These are phyloP conservation scores for Amblyopsis rosae DNA, from an alignment of 2,113 vertebrate species.

Conservation along the genomic window DNA sequence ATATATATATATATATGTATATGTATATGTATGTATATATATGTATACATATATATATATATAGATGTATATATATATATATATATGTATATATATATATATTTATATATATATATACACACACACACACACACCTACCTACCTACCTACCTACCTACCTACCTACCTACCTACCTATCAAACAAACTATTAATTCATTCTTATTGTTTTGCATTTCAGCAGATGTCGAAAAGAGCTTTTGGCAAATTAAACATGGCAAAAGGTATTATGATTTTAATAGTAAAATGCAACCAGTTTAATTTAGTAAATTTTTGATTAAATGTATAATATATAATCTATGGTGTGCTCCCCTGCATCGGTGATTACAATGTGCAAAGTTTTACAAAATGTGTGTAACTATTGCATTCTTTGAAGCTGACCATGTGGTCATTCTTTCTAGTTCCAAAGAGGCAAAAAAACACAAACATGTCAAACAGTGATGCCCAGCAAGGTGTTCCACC, in stretches of 20 bases:
- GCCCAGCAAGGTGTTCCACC: neutral
- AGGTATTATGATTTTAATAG: slow-evolving; percentile 32
- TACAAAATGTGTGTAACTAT: neutral
- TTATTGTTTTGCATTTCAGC: slow-evolving; percentile 34
- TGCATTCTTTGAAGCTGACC: neutral
- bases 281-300: no score
- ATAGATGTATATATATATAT: no score
- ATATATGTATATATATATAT: no score
- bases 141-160: no score
- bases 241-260: slow-evolving; percentile 31
- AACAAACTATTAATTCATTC: neutral
- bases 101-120: no score
- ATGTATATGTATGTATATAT: no score
- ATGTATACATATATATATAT: no score
- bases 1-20: no score
- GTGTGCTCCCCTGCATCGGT: neutral
- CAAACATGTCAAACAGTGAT: neutral
- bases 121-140: no score
- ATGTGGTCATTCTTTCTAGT: slow-evolving; percentile 24
- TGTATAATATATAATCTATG: no score
- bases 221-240: slow-evolving; percentile 9
- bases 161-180: no score
- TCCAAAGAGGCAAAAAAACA: slow-evolving; percentile 25
- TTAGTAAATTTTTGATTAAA: no score
- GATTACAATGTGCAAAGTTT: neutral